Base-by-base conservation (phyloP, 2,797 vertebrate species). In the Gadopsis bispinosus region DNA sequence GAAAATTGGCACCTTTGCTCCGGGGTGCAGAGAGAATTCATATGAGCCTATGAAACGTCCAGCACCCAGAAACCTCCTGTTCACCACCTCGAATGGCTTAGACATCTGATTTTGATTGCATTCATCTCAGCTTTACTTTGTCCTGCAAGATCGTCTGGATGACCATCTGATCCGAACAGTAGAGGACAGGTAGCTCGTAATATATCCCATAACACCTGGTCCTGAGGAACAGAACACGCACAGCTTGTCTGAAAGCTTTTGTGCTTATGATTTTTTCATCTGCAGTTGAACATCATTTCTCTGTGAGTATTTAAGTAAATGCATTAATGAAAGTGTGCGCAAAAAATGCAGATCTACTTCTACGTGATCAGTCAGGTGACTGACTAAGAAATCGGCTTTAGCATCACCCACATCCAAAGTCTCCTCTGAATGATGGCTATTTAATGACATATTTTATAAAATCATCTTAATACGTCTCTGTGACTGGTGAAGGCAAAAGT, bases 1-100 rank as follows among this genome's bases (percentile, higher is more conserved):
- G 65, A 58, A 86, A 90, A 90, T 84, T 81, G 79, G 73, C 81
- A 84, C 83, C 84, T 90, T 82, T 90, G 83, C 80, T 77, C 79
- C 20, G 37, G 20, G 20, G 37, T 71, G 85, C 77, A 75, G 35
- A 50, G 39, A 68, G 69, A 91, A 92, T 89, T 88, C 50, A 74
- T 66, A 77, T 76, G 69, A 82, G 71, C 69, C 33, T 3, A 54
- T 70, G 63, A 83, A 85, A 68, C 43, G 69, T 75, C 77, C 54
- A 69, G 39, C 48, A 41, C 58, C n/a, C 31, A 19, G n/a, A 53
- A 72, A 37, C 17, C 17, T 63, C 63, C 65, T 47, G 56, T 63
- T 78, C 61, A 45, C 4, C 26, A 9, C 12, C 51, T 74, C 64
- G 1, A 29, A 59, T 6, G 13, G 41, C 56, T 14, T 10, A 7